A percentile compares a stretch with the other conserved stretches of the same genome.
Evolutionary conservation across 2,113 vertebrate genomes (phyloP).

Genomic region (Myotis yumanensis): DNA sequence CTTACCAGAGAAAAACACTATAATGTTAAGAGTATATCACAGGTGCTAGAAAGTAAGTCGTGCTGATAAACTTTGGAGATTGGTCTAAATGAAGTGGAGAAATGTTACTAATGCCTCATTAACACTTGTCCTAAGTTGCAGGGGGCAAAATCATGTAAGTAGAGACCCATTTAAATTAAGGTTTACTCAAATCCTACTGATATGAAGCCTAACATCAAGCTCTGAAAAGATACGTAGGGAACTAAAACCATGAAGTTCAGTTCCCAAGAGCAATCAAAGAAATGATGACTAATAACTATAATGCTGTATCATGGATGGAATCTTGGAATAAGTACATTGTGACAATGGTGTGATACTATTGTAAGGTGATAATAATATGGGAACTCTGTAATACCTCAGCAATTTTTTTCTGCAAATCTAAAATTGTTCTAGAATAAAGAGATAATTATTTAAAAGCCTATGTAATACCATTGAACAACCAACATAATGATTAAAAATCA

Average conservation of each 20-base stretch:
- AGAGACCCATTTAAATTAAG: background rate
- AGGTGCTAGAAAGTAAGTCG: background rate
- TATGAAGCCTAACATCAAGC: background rate
- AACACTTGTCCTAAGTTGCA: too few species aligned
- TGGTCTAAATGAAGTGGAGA: background rate
- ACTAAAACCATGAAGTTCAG: background rate
- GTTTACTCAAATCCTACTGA: background rate
- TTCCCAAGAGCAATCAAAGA: background rate
- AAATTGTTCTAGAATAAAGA: background rate
- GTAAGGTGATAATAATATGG: background rate
- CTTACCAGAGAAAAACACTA: background rate
- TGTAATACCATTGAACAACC: background rate
- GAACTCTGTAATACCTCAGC: background rate
- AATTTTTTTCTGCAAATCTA: background rate
- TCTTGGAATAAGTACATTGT: background rate
- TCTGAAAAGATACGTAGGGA: background rate
- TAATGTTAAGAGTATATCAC: background rate
- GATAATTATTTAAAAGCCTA: background rate
- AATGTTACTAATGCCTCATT: background rate
- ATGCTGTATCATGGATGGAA: background rate
- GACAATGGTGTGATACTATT: background rate
- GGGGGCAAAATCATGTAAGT: background rate
- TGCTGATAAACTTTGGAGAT: background rate
- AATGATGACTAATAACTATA: background rate
- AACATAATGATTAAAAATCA: background rate